Conservation (phyloP, 2,113 vertebrate species). For the Bambusicola thoracicus region DNA sequence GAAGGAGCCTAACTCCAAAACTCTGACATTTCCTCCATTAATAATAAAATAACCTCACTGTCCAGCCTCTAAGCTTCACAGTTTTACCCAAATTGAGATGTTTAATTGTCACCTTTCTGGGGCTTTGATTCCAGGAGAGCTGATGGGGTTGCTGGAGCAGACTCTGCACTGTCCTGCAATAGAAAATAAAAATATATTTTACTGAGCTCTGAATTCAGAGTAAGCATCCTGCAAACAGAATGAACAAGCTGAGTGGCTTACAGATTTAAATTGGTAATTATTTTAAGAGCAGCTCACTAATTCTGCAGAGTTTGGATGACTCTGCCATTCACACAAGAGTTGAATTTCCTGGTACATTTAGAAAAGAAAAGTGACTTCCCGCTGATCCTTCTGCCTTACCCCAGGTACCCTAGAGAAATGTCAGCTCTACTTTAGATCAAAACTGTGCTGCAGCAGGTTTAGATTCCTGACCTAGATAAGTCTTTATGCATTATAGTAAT, state of each 20-base stretch:
- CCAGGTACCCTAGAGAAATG: constrained; percentile 57
- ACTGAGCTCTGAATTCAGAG: not conserved
- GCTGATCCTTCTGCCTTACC: constrained; percentile 59
- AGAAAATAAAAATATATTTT: not conserved
- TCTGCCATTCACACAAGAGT: not conserved
- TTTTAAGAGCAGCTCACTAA: not conserved
- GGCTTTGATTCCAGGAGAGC: not conserved
- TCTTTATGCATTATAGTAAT: constrained; percentile 25
- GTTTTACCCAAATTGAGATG: not conserved
- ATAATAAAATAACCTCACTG: not conserved
- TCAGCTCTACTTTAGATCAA: constrained; percentile 59
- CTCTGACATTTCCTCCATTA: not conserved
- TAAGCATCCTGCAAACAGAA: accelerated
- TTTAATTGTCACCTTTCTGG: not conserved
- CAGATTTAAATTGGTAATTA: not conserved
- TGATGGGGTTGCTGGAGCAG: not conserved
- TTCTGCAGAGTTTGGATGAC: not conserved
- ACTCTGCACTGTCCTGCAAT: not conserved
- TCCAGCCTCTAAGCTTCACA: not conserved
- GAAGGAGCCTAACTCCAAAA: not conserved
- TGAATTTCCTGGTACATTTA: constrained; percentile 1
- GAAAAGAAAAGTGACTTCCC: constrained; percentile 52
- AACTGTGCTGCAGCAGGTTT: constrained; percentile 34
- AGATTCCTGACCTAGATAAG: constrained; percentile 66
- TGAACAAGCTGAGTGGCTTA: accelerated